A percentile compares a stretch with the other conserved stretches of the same genome.
Conservation (phyloP, 2,888 invertebrate genomes). For the Steinernema hermaphroditum region DNA sequence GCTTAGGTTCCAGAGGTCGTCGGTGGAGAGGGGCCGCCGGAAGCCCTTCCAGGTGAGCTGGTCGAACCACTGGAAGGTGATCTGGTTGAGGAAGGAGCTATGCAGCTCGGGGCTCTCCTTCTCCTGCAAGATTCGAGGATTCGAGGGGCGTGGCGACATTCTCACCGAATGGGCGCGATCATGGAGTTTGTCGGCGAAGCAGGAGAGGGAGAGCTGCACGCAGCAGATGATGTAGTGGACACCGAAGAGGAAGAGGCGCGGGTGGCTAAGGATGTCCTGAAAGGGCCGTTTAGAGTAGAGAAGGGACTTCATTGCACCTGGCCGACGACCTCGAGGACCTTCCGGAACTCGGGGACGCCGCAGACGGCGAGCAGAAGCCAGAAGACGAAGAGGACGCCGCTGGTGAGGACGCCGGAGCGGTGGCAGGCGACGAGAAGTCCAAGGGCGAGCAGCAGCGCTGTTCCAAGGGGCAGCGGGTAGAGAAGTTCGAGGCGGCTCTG, state of each 20-base stretch:
- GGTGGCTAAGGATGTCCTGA: background rate
- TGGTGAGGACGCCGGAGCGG: slow-evolving; percentile 70
- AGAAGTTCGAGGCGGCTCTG: slow-evolving; percentile 46
- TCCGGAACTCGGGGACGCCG: slow-evolving; percentile 70
- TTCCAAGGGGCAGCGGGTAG: slow-evolving; percentile 49
- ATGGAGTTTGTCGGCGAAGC: slow-evolving; percentile 58
- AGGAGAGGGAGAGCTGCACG: slow-evolving; percentile 54
- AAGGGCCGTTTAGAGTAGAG: background rate
- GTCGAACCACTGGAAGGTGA: slow-evolving; percentile 89
- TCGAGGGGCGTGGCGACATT: background rate
- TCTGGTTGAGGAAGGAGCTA: slow-evolving; percentile 82
- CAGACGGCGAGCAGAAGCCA: slow-evolving; percentile 80
- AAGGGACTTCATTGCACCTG: background rate
- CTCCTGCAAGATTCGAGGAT: slow-evolving; percentile 41
- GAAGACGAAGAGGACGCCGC: slow-evolving; percentile 85
- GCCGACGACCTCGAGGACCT: background rate
- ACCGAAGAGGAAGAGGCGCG: background rate
- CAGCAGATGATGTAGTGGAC: slow-evolving; percentile 45
- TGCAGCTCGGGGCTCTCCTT: slow-evolving; percentile 76
- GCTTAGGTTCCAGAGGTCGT: slow-evolving; percentile 87
- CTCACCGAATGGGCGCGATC: slow-evolving; percentile 7
- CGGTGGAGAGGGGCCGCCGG: slow-evolving; percentile 77
- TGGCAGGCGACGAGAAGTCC: slow-evolving; percentile 19
- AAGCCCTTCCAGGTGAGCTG: slow-evolving; percentile 66
- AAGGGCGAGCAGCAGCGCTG: slow-evolving; percentile 45